These are phyloP conservation scores for Noturus placidus DNA, from an alignment of 2,113 vertebrate genomes.

Conservation along the genomic window DNA sequence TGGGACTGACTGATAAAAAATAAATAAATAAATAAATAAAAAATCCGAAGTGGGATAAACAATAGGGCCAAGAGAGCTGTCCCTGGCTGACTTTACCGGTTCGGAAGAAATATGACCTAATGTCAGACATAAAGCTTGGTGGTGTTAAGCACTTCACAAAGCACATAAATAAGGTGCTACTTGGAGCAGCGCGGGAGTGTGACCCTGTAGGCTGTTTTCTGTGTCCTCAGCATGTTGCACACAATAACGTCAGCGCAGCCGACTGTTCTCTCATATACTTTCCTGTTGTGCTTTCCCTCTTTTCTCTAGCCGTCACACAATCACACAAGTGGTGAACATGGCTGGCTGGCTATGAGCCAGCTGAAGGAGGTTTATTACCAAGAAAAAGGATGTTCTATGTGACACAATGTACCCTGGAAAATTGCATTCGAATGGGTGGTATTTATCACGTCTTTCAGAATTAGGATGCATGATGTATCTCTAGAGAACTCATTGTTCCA, in stretches of 20 bases:
- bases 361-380: not conserved
- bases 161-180: slow-evolving; percentile 46
- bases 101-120: slow-evolving; percentile 26
- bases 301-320: not conserved
- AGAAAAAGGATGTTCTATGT: not conserved
- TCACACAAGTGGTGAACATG: not conserved
- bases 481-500: not conserved
- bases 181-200: not conserved
- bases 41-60: slow-evolving; percentile 28
- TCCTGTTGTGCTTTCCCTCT: slow-evolving; percentile 2
- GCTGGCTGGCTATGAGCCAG: slow-evolving; percentile 11
- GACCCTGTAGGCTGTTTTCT: slow-evolving; percentile 22
- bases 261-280: not conserved
- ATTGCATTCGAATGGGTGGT: not conserved
- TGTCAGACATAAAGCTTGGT: slow-evolving; percentile 31
- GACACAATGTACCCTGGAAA: not conserved
- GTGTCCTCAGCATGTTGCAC: slow-evolving; percentile 31
- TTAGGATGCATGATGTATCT: not conserved
- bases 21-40: too few relatives aligned
- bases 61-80: slow-evolving; percentile 27
- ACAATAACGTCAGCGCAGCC: slow-evolving; percentile 22
- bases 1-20: not conserved
- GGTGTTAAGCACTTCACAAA: slow-evolving; percentile 41
- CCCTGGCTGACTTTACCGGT: slow-evolving; percentile 39
- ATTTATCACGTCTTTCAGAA: slow-evolving; percentile 18